These are phyloP conservation scores for Vollenhovia emeryi DNA, from an alignment of 1,140 invertebrate genomes.

Conservation along the genomic window DNA sequence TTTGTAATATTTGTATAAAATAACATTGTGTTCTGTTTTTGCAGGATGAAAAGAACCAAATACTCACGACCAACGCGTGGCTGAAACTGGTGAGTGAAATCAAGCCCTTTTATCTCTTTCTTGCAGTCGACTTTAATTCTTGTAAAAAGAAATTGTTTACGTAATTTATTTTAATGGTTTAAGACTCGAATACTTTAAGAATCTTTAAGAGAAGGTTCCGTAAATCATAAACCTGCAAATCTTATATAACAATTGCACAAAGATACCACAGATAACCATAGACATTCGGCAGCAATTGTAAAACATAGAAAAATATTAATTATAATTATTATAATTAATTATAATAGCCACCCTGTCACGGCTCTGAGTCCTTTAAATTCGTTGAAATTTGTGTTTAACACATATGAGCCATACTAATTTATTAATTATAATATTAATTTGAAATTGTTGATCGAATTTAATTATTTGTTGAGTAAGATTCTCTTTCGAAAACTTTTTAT, in stretches of 20 bases:
- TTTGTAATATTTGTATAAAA: neutral
- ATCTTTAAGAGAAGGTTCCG: neutral
- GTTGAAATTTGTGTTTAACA: too few species aligned
- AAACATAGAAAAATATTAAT: too few species aligned
- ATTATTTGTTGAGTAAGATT: neutral
- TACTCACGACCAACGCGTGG: conserved; percentile 98
- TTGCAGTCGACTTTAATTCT: neutral
- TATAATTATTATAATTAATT: too few species aligned
- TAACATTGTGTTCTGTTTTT: conserved; percentile 64
- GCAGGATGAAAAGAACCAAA: conserved; percentile 95
- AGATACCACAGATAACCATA: neutral
- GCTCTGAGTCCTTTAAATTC: too few species aligned
- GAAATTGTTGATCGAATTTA: too few species aligned
- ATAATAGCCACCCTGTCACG: too few species aligned
- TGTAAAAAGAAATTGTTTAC: neutral
- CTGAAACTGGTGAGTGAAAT: conserved; percentile 96
- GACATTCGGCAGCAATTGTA: neutral
- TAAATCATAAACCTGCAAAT: neutral
- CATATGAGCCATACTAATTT: too few species aligned
- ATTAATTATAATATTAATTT: too few species aligned
- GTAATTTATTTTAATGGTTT: neutral
- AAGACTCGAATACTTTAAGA: neutral
- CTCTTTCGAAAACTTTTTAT: neutral
- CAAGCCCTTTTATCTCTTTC: neutral
- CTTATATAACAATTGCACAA: neutral